Evolutionary conservation across 2,113 vertebrate species (phyloP).

Genomic region (Nycticryphes semicollaris): DNA sequence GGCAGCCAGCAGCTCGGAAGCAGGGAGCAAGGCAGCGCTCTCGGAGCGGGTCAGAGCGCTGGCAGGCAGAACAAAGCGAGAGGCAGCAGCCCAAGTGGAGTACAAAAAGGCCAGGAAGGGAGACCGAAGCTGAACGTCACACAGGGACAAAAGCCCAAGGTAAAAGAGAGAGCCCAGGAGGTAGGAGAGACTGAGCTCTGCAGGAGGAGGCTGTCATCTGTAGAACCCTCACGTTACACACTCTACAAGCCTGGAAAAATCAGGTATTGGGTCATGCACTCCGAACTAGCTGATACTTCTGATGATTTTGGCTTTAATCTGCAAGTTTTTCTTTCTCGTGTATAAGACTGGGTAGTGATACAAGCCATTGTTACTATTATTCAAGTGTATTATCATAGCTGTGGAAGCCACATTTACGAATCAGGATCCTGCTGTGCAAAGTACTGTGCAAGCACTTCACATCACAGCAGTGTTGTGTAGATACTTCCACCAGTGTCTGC

Average conservation of each 20-base stretch:
- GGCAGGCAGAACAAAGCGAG: not conserved
- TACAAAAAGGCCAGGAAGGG: not conserved
- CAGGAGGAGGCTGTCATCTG: not conserved
- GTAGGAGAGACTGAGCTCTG: not conserved
- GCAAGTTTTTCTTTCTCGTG: not conserved
- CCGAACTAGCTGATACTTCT: not conserved
- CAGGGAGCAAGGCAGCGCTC: not conserved
- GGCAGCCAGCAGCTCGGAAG: not conserved
- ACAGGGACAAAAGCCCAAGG: not conserved
- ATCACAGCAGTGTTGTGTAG: conserved; percentile 4
- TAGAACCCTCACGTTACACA: not conserved
- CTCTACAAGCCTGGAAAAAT: not conserved
- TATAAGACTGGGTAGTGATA: not conserved
- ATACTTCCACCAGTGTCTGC: not conserved
- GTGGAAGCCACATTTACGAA: not conserved
- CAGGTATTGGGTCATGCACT: not conserved
- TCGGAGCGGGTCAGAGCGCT: not conserved
- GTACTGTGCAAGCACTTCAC: not conserved
- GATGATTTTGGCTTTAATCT: not conserved
- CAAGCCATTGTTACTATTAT: not conserved
- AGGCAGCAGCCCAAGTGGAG: not conserved
- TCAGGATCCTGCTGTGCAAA: not conserved
- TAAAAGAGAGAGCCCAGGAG: not conserved
- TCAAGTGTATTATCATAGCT: conserved; percentile 22
- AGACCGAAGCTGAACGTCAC: not conserved